Evolutionary conservation across 2,797 vertebrate species (phyloP).

Genomic region (Furcifer pardalis): DNA sequence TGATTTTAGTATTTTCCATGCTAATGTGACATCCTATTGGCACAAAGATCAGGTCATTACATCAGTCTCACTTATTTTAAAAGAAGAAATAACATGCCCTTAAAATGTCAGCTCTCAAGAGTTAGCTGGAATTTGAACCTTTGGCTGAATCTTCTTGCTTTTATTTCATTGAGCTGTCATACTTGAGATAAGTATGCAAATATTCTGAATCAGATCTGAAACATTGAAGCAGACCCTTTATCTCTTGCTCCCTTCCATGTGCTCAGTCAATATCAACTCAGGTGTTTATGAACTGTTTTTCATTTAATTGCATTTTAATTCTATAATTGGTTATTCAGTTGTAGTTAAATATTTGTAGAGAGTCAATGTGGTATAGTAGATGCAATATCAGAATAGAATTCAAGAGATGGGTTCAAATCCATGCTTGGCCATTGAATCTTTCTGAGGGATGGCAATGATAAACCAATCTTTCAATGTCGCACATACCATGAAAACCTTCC

Average conservation of each 20-base stretch:
- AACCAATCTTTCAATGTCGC: too few relatives aligned
- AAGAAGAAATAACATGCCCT: conserved; percentile 53
- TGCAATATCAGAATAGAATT: too few relatives aligned
- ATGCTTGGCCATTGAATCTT: too few relatives aligned
- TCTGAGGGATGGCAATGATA: too few relatives aligned
- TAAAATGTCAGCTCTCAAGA: conserved; percentile 55
- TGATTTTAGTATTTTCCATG: conserved; percentile 60
- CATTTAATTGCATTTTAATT: too few relatives aligned
- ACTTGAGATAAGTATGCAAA: conserved; percentile 32
- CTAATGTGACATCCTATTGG: conserved; percentile 51
- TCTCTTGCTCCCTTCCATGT: not conserved
- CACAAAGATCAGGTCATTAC: conserved; percentile 47
- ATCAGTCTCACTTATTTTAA: conserved; percentile 45
- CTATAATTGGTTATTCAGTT: too few relatives aligned
- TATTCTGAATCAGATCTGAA: not conserved
- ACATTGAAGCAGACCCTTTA: not conserved
- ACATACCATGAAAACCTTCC: too few relatives aligned
- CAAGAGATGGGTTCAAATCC: too few relatives aligned
- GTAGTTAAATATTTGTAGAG: too few relatives aligned
- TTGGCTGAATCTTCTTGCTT: conserved; percentile 48
- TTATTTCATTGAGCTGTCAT: not conserved
- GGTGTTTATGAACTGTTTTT: too few relatives aligned
- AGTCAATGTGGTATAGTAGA: too few relatives aligned
- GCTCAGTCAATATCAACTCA: not conserved
- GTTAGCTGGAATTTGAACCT: conserved; percentile 44